Percentiles rank a stretch among this genome's conserved stretches.
phyloP scores from a whole-genome alignment of 2,888 invertebrate species.

The Drosophila seclusa region DNA sequence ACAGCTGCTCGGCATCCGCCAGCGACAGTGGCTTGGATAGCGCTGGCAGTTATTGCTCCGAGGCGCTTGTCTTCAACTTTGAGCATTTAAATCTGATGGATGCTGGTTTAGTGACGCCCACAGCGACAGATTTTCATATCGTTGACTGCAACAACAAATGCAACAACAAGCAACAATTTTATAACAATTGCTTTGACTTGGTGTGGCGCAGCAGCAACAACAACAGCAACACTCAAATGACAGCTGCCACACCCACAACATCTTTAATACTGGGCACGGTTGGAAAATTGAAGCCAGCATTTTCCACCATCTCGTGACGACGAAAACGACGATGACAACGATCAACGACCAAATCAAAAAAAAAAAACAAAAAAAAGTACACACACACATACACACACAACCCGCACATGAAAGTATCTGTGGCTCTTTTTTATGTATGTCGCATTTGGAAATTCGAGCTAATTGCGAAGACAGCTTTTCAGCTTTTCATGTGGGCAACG shows the following conservation, averaged over 20 bases:
- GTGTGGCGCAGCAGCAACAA: conserved; percentile 73
- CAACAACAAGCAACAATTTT: conserved; percentile 71
- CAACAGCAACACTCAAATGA: conserved; percentile 50
- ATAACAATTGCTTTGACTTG: conserved; percentile 86
- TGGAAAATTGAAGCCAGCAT: conserved; percentile 79
- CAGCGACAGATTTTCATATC: conserved; percentile 68
- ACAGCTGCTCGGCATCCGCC: conserved; percentile 63
- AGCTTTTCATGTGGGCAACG: conserved; percentile 44
- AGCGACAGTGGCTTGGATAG: conserved; percentile 81
- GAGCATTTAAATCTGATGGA: conserved; percentile 82
- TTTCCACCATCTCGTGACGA: conserved; percentile 80
- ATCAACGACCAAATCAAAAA: conserved; percentile 34
- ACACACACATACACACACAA: conserved; percentile 11
- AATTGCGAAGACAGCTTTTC: conserved; percentile 51
- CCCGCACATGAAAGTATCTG: conserved; percentile 37
- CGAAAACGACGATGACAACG: conserved; percentile 32
- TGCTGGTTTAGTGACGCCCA: conserved; percentile 70
- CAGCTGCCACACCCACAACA: conserved; percentile 70
- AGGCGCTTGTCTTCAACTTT: conserved; percentile 84
- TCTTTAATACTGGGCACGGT: conserved; percentile 74
- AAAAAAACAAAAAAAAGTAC: neutral
- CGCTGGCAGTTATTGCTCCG: conserved; percentile 77
- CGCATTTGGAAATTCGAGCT: conserved; percentile 57
- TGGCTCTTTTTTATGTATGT: conserved; percentile 9
- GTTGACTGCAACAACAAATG: conserved; percentile 68